phyloP scores from a whole-genome alignment of 2,888 invertebrate species.

The Apoderus coryli region DNA sequence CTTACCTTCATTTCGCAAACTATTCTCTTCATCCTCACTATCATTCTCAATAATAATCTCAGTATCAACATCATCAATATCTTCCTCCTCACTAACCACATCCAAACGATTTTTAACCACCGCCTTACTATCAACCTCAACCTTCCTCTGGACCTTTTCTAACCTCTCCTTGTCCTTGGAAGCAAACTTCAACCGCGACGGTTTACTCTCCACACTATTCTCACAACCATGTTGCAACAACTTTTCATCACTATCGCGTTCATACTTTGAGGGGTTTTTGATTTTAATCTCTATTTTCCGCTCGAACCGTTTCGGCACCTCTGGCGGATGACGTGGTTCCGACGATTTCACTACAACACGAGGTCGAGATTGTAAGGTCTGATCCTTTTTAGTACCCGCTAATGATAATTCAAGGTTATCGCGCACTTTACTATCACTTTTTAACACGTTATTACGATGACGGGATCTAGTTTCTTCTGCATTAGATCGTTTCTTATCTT shows the following conservation, averaged over 20 bases:
- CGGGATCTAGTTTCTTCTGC: slow-evolving; percentile 8
- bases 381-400: not conserved
- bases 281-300: slow-evolving; percentile 31
- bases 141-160: slow-evolving; percentile 17
- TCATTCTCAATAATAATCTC: slow-evolving; percentile 24
- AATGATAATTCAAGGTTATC: not conserved
- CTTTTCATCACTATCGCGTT: slow-evolving; percentile 16
- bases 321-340: slow-evolving; percentile 12
- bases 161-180: too few species aligned
- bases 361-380: slow-evolving; percentile 10
- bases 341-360: slow-evolving; percentile 15
- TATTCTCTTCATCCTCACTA: slow-evolving; percentile 20
- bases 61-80: slow-evolving; percentile 17
- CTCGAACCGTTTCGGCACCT: slow-evolving; percentile 18
- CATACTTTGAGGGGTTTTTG: slow-evolving; percentile 29
- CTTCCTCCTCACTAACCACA: slow-evolving; percentile 10
- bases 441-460: not conserved
- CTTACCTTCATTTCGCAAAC: slow-evolving; percentile 18
- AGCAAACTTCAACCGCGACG: too few species aligned
- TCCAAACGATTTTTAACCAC: slow-evolving; percentile 9
- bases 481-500: slow-evolving; percentile 15
- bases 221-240: slow-evolving; percentile 8
- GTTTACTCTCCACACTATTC: slow-evolving; percentile 4
- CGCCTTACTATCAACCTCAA: slow-evolving; percentile 19
- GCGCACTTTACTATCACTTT: not conserved